Evolutionary conservation across 2,113 vertebrate species (phyloP).

Genomic region (Rhynchopsitta pachyrhyncha): DNA sequence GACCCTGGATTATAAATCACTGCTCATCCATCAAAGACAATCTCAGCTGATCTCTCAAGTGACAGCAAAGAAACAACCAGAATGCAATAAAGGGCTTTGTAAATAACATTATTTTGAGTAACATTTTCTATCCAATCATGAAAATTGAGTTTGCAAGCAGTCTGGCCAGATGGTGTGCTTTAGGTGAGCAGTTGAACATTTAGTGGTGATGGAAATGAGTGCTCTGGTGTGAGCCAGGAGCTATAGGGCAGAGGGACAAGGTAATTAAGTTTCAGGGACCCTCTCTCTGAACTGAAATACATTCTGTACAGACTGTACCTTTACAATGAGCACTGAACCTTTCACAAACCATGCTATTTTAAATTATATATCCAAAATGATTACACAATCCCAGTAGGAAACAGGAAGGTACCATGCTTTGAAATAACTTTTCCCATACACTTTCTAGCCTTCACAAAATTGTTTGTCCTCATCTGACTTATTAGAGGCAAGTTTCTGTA

Average conservation of each 20-base stretch:
- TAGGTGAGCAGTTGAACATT: not conserved
- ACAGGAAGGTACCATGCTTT: not conserved
- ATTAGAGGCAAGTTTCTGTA: not conserved
- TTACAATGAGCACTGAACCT: not conserved
- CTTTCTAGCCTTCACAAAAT: not conserved
- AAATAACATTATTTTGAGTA: not conserved
- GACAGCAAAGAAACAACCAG: not conserved
- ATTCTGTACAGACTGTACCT: not conserved
- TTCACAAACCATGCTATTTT: not conserved
- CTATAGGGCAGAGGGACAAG: not conserved
- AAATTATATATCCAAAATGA: accelerated
- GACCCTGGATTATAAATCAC: not conserved
- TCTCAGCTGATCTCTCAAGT: not conserved
- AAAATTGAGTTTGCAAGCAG: not conserved
- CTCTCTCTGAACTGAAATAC: not conserved
- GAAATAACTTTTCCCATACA: not conserved
- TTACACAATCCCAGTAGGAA: not conserved
- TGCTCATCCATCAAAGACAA: not conserved
- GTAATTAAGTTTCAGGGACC: not conserved
- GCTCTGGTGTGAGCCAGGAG: not conserved
- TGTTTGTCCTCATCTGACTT: not conserved
- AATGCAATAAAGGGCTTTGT: not conserved
- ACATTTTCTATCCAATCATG: not conserved
- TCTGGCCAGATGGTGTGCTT: not conserved
- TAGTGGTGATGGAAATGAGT: not conserved